Percentiles rank a stretch among this genome's conserved stretches.
These are phyloP conservation scores for Noctua janthe DNA, from an alignment of 2,888 invertebrate genomes.

Conservation along the genomic window DNA sequence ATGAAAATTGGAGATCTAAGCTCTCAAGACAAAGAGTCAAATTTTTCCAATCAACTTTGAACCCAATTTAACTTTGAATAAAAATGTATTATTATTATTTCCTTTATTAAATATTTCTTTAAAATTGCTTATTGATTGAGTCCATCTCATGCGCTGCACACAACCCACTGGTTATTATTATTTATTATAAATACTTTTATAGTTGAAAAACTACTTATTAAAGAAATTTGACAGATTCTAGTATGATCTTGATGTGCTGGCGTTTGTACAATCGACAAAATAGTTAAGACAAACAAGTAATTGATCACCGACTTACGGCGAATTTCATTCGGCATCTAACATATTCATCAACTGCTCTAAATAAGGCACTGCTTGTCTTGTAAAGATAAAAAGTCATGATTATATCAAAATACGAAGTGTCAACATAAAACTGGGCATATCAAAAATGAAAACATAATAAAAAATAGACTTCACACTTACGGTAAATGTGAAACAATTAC, in stretches of 20 bases:
- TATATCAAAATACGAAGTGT: conserved; percentile 43
- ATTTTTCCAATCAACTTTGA: no score
- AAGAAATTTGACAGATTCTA: no score
- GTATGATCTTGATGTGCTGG: no score
- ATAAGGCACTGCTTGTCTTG: conserved; percentile 48
- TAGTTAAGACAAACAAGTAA: neutral
- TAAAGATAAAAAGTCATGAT: conserved; percentile 52
- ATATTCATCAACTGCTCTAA: neutral
- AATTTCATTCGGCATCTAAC: neutral
- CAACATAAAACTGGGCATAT: conserved; percentile 47
- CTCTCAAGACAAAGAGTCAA: neutral
- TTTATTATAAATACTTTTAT: no score
- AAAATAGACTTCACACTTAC: conserved; percentile 26
- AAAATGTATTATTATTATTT: no score
- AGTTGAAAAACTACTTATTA: no score
- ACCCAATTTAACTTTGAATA: no score
- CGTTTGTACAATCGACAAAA: neutral
- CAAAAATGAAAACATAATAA: conserved; percentile 56
- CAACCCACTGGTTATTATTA: no score
- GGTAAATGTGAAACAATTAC: conserved; percentile 24
- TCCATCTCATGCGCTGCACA: no score
- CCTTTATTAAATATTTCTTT: no score
- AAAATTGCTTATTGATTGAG: no score
- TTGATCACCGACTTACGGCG: neutral
- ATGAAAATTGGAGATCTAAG: neutral